phyloP scores from a whole-genome alignment of 2,888 invertebrate genomes.

The Candidula unifasciata region DNA sequence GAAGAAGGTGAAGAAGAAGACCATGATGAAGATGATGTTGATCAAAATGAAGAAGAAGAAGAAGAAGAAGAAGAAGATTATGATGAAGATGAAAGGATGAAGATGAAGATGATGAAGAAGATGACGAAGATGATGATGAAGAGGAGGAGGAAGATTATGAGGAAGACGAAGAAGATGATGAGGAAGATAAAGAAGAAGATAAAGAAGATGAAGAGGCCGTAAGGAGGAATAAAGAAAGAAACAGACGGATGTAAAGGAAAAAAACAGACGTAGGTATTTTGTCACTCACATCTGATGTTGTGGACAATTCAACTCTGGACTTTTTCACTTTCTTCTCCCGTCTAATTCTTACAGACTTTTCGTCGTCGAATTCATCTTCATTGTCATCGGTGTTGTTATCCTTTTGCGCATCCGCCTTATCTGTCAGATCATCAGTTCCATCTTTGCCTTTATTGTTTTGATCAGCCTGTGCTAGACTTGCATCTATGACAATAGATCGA shows the following conservation, averaged over 20 bases:
- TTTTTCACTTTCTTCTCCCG: slow-evolving; percentile 48
- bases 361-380: not conserved
- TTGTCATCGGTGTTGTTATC: not conserved
- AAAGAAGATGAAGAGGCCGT: not conserved
- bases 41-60: slow-evolving; percentile 14
- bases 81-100: too few relatives aligned
- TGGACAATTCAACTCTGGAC: not conserved
- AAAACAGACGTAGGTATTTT: not conserved
- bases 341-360: slow-evolving; percentile 6
- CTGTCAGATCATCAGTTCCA: not conserved
- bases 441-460: not conserved
- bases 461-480: too few relatives aligned
- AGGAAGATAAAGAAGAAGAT: not conserved
- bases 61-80: too few relatives aligned
- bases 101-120: too few relatives aligned
- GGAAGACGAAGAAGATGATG: not conserved
- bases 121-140: too few relatives aligned
- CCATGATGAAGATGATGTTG: not conserved
- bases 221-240: not conserved
- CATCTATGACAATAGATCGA: too few relatives aligned
- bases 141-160: too few relatives aligned
- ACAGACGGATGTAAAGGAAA: not conserved
- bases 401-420: not conserved
- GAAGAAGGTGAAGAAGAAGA: too few relatives aligned
- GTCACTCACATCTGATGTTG: slow-evolving; percentile 31